Base-by-base conservation (phyloP, 2,797 vertebrate species). In the Clarias fuscus region DNA sequence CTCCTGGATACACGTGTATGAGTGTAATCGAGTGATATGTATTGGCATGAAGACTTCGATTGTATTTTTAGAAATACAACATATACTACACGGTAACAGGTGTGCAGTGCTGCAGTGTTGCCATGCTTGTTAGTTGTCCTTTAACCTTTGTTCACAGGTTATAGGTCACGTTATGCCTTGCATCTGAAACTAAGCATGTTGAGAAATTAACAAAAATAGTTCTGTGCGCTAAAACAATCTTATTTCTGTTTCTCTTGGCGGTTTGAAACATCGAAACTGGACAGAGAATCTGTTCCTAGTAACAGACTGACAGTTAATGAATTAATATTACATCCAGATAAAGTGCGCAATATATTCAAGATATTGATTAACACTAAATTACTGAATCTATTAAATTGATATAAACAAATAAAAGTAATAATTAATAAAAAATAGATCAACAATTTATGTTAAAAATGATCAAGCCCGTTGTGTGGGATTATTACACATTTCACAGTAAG, bases 111-210 rank as follows among this genome's bases (percentile, higher is more conserved):
- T 48, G 18, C 24, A 37, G n/a, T 22, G 4, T n/a, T n/a, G 37
- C 5, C 37, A n/a, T 61, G 13, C 5, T 4, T 43, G 2, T 24
- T 64, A 64, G 5, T n/a, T 43, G 33, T 37, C 22, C 27, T 78
- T 3, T 37, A 61, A 33, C 18, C 10, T 27, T 61, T 78, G 59
- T 30, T 33, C 18, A 37, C 56, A 78, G 56, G 76, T 78, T 59
- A 61, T 37, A 78, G 53, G 56, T 78, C 76, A 78, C 27, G 6
- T 75, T 56, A 15, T 75, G 37, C 43, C 43, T n/a, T 75, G 72
- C 2, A 56, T 56, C 48, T 59, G 1, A 59, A 59, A 18, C 1
- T 22, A 62, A 80, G 10, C 78, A 80, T 64, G 58, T 8, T 15
- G 22, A 7, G 20, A 6, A 43, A 8, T 43, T n/a, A 43, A 22